phyloP scores from a whole-genome alignment of 2,888 invertebrate genomes.

The Fragum sueziense region DNA sequence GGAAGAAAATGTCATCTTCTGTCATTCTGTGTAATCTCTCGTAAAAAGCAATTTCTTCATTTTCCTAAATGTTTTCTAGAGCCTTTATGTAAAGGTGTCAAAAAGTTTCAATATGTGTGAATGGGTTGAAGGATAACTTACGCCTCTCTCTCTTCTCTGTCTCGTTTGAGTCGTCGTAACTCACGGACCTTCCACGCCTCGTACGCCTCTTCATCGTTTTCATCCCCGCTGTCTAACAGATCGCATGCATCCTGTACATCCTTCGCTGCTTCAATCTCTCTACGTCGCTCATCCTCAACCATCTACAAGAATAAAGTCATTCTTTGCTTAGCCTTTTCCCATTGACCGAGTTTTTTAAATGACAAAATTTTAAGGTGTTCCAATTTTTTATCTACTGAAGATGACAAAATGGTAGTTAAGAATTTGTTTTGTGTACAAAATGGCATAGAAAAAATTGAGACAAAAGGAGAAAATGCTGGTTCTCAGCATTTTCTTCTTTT shows the following conservation, averaged over 20 bases:
- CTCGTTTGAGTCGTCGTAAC: slow-evolving; percentile 96
- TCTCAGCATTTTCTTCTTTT: too few species aligned
- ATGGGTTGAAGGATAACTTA: slow-evolving; percentile 83
- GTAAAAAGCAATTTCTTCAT: neutral
- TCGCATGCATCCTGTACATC: slow-evolving; percentile 79
- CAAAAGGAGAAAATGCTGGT: neutral
- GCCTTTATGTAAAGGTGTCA: neutral
- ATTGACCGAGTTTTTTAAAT: neutral
- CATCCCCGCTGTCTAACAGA: slow-evolving; percentile 86
- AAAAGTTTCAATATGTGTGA: neutral
- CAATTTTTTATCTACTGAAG: too few species aligned
- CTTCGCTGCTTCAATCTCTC: slow-evolving; percentile 90
- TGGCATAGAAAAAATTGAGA: neutral
- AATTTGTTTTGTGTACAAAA: neutral
- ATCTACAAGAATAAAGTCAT: slow-evolving; percentile 83
- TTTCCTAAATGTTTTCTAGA: neutral
- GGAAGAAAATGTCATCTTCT: too few species aligned
- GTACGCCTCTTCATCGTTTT: slow-evolving; percentile 95
- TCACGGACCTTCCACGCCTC: slow-evolving; percentile 99
- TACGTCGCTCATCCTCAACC: slow-evolving; percentile 95
- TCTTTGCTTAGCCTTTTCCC: neutral
- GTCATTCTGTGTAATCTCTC: neutral
- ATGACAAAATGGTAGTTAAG: neutral
- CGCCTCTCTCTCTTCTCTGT: slow-evolving; percentile 97
- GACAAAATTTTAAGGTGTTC: neutral